Evolutionary conservation across 2,113 vertebrate genomes (phyloP), one percentile per base, ranked within the genome.

Genomic region (Desmodus rotundus): DNA sequence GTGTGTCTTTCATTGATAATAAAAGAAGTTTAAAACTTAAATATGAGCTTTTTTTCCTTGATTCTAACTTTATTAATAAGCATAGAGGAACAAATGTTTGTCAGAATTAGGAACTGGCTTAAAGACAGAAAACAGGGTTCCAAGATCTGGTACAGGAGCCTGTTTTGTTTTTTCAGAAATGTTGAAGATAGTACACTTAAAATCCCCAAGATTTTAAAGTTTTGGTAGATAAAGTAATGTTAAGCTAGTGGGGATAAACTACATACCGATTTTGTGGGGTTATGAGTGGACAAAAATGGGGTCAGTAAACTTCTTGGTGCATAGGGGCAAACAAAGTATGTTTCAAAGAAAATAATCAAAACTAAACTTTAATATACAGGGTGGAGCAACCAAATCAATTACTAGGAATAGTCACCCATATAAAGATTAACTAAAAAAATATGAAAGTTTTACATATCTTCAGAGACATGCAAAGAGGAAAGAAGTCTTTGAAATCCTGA

Each of bases 21-120:
- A 97, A 97, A 96, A 74, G 19, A 97, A 94, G 61, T 74, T 96
- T 81, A 92, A 92, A 96, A 87, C 61, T 77, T 82, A 56, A 33
- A 68, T n/a, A 33, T 61, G n/a, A 77, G 47, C 9, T 63, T 86
- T 72, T 80, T 76, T 43, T 2, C 10, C 10, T 65, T 88, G 26
- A 92, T 38, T 67, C 61, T 78, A 58, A 74, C 38, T 86, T 85
- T 56, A 76, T 73, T 76, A 81, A 38, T 87, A 84, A 93, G 20
- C 45, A 90, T 4, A 77, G 65, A 36, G 22, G 54, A 72, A 90
- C 4, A 52, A 28, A 54, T 19, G 73, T 95, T 92, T 80, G 54
- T 91, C 65, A 72, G 28, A 76, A 94, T 58, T 54, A 41, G 38
- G 73, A 86, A 93, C 61, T 89, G 41, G 22, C 61, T 63, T 94